A percentile compares a stretch with the other conserved stretches of the same genome.
These are phyloP conservation scores for Diuraphis noxia DNA, from an alignment of 1,140 invertebrate genomes.

Conservation along the genomic window DNA sequence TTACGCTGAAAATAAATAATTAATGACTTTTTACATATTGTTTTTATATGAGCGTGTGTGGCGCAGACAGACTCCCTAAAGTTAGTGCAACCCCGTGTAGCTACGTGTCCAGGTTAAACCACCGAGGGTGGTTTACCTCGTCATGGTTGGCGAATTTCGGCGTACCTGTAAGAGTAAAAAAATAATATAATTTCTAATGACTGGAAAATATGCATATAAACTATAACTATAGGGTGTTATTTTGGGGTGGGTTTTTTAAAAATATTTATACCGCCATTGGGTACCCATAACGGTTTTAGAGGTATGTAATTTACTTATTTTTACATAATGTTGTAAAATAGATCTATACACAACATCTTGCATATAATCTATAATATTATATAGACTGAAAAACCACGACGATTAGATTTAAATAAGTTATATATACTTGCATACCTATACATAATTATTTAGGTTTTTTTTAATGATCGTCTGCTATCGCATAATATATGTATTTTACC, in stretches of 20 bases:
- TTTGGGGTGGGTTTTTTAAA: not conserved
- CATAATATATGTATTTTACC: not conserved
- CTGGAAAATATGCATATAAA: not conserved
- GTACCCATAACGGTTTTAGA: not conserved
- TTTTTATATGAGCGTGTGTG: not conserved
- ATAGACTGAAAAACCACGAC: not conserved
- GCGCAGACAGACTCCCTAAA: not conserved
- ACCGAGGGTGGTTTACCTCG: not conserved
- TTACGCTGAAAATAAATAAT: too few relatives aligned
- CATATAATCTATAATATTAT: not conserved
- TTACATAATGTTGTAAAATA: not conserved
- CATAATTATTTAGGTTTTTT: not conserved
- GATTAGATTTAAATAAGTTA: not conserved
- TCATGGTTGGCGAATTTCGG: not conserved
- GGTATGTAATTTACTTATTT: not conserved
- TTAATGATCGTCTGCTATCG: not conserved
- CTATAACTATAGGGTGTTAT: too few relatives aligned
- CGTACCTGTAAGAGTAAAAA: not conserved
- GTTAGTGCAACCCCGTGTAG: not conserved
- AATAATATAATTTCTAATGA: not conserved
- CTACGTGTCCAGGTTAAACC: not conserved
- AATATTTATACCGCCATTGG: not conserved
- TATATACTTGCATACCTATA: not conserved
- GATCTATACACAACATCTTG: not conserved
- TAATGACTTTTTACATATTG: not conserved